Evolutionary conservation across 2,797 vertebrate species (phyloP).

Genomic region (Psittacula derbiana): DNA sequence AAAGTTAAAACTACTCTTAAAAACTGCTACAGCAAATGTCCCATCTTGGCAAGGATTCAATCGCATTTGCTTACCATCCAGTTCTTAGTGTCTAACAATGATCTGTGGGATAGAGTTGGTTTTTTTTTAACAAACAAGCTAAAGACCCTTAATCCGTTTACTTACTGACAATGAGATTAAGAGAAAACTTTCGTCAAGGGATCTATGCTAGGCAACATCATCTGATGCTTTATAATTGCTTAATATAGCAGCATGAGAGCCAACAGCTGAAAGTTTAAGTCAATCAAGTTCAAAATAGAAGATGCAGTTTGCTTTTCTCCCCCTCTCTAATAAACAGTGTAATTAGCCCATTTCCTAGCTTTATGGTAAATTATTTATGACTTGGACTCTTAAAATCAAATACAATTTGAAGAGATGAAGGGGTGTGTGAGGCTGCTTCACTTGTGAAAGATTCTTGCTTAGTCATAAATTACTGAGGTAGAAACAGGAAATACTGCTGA

Average conservation of each 20-base stretch:
- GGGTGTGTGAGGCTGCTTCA: neutral
- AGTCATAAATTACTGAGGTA: neutral
- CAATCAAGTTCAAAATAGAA: neutral
- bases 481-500: neutral
- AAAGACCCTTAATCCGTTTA: neutral
- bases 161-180: neutral
- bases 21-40: neutral
- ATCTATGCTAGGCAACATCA: neutral
- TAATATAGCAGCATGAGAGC: neutral
- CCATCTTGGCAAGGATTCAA: neutral
- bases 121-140: neutral
- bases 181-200: neutral
- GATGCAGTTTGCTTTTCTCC: neutral
- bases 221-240: neutral
- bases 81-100: neutral
- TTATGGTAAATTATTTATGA: conserved; percentile 12
- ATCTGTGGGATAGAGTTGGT: neutral
- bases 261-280: neutral
- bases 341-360: neutral
- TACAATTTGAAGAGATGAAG: neutral
- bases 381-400: neutral
- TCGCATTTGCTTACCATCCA: neutral
- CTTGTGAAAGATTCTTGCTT: neutral
- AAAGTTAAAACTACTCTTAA: neutral
- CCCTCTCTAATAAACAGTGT: neutral